These are phyloP conservation scores for cattle (Bos taurus) DNA, from an alignment of 2,113 vertebrate genomes.

Conservation along the genomic window ARS-UCD2.0 NC_037342.1:62943501-62944000, in stretches of 20 bases:
- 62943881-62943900: not conserved
- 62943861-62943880: not conserved
- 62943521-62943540: not conserved
- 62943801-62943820: not conserved
- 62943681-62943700: not conserved
- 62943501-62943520: not conserved
- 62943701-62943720: not conserved
- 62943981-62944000: not conserved
- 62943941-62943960: not conserved
- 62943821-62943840: not conserved
- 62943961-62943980: no score
- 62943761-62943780: not conserved
- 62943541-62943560: not conserved
- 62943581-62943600: not conserved
- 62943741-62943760: not conserved
- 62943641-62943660: not conserved
- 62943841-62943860: not conserved
- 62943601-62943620: not conserved
- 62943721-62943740: not conserved
- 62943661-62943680: not conserved
- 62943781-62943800: not conserved
- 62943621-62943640: not conserved
- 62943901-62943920: not conserved
- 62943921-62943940: not conserved
- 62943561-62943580: not conserved